Conservation (phyloP, 2,797 vertebrate species). For the Potorous gilbertii region DNA sequence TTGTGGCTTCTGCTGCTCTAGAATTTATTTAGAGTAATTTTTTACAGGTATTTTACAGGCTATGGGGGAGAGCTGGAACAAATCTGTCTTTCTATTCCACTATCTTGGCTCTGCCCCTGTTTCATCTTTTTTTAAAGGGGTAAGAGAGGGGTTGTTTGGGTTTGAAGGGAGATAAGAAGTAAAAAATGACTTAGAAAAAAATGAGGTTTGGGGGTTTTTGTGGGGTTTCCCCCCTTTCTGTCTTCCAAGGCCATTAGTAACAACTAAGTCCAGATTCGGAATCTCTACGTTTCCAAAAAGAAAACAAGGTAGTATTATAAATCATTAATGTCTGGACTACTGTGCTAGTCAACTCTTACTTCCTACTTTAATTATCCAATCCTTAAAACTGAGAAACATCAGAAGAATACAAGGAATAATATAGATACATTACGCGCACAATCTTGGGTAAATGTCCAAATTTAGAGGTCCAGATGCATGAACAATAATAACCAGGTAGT, state of each 20-base stretch:
- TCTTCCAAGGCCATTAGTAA: conserved; percentile 74
- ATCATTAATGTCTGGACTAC: neutral
- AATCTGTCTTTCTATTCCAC: too few species aligned
- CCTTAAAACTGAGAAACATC: neutral
- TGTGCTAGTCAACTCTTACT: neutral
- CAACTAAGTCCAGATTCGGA: conserved; percentile 58
- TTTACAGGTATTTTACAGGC: too few species aligned
- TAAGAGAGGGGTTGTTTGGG: neutral
- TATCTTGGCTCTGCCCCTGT: too few species aligned
- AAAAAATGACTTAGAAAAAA: conserved; percentile 17
- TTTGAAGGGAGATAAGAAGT: neutral
- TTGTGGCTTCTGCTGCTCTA: too few species aligned
- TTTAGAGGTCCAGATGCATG: neutral
- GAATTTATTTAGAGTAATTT: too few species aligned
- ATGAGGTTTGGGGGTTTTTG: too few species aligned
- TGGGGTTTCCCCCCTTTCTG: conserved; percentile 39
- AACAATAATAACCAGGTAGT: neutral
- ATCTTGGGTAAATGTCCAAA: neutral
- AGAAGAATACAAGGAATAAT: neutral
- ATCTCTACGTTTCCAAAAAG: conserved; percentile 46
- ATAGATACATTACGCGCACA: neutral
- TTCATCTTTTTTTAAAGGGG: neutral
- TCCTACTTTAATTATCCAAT: neutral
- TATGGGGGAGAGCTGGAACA: too few species aligned
- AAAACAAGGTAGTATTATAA: neutral